phyloP scores from a whole-genome alignment of 2,797 vertebrate genomes.

The Sus cebifrons region DNA sequence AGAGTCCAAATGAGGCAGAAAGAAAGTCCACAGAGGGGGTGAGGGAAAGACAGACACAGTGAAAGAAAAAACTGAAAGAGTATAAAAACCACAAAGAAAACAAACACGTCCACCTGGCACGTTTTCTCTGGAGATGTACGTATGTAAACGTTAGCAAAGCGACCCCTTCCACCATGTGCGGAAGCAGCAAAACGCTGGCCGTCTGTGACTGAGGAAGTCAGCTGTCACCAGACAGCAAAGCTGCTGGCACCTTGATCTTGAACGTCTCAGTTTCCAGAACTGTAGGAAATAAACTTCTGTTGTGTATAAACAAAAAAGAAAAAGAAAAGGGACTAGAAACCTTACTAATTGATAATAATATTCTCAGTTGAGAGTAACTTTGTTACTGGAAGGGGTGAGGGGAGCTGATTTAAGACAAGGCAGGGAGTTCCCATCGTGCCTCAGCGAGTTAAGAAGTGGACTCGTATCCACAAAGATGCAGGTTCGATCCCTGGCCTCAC shows the following conservation, averaged over 20 bases:
- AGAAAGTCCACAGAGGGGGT: background rate
- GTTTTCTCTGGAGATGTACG: background rate
- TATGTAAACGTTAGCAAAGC: background rate
- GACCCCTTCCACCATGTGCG: too few relatives aligned
- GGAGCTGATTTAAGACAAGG: background rate
- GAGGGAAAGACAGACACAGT: background rate
- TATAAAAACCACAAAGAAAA: conserved; percentile 26
- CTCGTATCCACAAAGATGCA: too few relatives aligned
- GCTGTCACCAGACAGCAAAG: too few relatives aligned
- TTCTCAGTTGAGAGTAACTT: background rate
- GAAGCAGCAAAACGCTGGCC: too few relatives aligned
- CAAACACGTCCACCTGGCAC: background rate
- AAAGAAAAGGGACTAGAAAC: background rate
- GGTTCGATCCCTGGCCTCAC: too few relatives aligned
- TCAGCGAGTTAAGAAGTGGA: too few relatives aligned
- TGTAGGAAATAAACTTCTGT: too few relatives aligned
- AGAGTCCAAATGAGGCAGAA: conserved; percentile 21
- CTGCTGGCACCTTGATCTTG: too few relatives aligned
- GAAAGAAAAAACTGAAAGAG: background rate
- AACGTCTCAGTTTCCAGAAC: too few relatives aligned
- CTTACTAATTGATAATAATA: background rate
- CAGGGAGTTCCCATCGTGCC: too few relatives aligned
- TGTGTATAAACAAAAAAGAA: too few relatives aligned
- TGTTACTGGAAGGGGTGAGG: background rate
- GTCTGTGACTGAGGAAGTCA: too few relatives aligned